phyloP scores from a whole-genome alignment of 2,113 vertebrate species.

The Origma solitaria region DNA sequence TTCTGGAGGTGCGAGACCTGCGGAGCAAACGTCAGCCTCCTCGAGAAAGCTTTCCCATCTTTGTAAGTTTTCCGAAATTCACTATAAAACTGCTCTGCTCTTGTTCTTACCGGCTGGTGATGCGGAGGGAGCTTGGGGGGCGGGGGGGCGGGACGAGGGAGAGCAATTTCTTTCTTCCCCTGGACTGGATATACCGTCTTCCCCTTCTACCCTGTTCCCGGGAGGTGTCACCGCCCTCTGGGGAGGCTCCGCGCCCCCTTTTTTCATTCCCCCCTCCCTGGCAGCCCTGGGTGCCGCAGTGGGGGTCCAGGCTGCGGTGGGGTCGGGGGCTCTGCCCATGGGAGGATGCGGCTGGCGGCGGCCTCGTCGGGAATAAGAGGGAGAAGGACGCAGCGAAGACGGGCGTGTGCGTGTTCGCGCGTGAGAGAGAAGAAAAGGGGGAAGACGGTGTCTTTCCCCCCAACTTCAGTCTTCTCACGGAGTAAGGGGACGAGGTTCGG shows the following conservation, averaged over 20 bases:
- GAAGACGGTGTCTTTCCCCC: neutral
- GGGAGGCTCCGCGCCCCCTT: neutral
- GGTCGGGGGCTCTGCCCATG: neutral
- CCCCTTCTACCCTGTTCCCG: neutral
- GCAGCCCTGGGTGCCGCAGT: neutral
- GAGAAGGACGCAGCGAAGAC: neutral
- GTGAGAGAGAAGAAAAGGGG: neutral
- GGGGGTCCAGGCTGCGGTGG: neutral
- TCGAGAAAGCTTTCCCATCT: neutral
- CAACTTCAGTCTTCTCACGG: neutral
- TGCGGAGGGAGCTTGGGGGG: neutral
- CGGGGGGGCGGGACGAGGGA: neutral
- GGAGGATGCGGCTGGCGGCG: neutral
- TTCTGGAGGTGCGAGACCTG: constrained; percentile 25
- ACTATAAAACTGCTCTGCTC: neutral
- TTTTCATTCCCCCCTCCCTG: neutral
- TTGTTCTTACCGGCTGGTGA: neutral
- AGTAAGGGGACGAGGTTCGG: neutral
- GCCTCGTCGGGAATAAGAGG: neutral
- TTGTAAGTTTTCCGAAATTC: constrained; percentile 34
- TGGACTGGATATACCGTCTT: neutral
- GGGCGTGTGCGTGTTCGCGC: neutral
- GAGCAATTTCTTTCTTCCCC: neutral
- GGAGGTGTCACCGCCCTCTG: neutral
- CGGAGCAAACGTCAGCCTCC: neutral